Evolutionary conservation across 2,113 vertebrate species (phyloP).

Genomic region (Leucosticte australis): DNA sequence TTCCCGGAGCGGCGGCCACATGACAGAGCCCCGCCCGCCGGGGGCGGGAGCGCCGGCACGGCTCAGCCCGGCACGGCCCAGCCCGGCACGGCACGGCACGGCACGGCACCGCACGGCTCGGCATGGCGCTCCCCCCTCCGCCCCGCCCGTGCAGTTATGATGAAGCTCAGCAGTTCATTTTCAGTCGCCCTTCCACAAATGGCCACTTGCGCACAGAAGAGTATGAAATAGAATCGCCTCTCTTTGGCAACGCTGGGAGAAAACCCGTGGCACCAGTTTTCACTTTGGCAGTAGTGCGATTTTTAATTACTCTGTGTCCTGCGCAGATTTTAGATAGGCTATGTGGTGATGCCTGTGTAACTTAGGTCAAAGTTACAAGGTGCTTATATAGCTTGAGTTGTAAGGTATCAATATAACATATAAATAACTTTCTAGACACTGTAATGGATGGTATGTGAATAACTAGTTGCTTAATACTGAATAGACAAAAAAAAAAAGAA

Average conservation of each 20-base stretch:
- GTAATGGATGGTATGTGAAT: too few species aligned
- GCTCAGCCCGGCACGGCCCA: background rate
- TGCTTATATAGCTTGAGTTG: background rate
- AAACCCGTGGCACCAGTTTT: background rate
- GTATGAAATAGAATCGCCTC: background rate
- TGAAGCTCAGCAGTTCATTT: fast-evolving
- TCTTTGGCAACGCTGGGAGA: background rate
- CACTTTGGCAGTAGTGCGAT: background rate
- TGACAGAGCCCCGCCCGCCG: background rate
- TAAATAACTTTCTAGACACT: background rate
- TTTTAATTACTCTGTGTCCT: background rate
- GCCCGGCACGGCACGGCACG: too few species aligned
- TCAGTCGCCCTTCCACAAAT: background rate
- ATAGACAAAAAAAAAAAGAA: background rate
- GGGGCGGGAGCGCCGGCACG: background rate
- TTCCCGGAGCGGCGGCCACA: background rate
- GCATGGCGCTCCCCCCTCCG: background rate
- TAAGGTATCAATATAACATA: background rate
- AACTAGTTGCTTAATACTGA: background rate
- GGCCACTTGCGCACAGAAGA: background rate
- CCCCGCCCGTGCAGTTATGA: fast-evolving
- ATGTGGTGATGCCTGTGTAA: background rate
- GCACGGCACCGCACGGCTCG: too few species aligned
- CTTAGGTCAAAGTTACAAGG: background rate
- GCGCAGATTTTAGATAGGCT: background rate